Percentiles rank a stretch among this genome's conserved stretches.
phyloP scores from a whole-genome alignment of 2,797 vertebrate genomes.

The Notolepis coatsorum region DNA sequence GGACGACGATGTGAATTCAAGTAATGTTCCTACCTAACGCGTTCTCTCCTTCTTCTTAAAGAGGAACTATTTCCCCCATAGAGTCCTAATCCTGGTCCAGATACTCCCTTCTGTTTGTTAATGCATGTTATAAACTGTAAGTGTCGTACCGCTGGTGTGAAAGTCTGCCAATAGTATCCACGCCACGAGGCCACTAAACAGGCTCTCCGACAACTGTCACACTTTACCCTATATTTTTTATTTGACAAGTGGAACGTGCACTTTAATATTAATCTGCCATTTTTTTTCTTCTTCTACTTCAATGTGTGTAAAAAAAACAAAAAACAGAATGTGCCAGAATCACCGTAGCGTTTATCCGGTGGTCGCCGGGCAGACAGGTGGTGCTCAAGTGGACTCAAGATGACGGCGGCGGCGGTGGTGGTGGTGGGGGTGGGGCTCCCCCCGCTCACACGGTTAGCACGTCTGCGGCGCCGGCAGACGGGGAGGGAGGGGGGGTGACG shows the following conservation, averaged over 20 bases:
- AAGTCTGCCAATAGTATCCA: conserved; percentile 52
- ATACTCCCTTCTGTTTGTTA: conserved; percentile 52
- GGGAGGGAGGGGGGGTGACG: no score
- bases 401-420: no score
- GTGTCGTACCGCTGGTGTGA: conserved; percentile 50
- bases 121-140: conserved; percentile 71
- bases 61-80: conserved; percentile 60
- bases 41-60: conserved; percentile 55
- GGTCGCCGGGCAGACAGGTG: conserved; percentile 12
- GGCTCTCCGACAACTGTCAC: conserved; percentile 36
- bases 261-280: conserved; percentile 71
- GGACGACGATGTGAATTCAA: conserved; percentile 81
- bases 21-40: conserved; percentile 46
- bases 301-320: no score
- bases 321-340: conserved; percentile 64
- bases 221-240: conserved; percentile 29
- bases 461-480: conserved; percentile 70
- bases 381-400: conserved; percentile 11
- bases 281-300: conserved; percentile 57
- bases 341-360: conserved; percentile 38
- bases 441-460: no score
- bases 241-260: conserved; percentile 74
- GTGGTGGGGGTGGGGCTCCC: no score
- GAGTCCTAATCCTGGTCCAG: background rate
- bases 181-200: conserved; percentile 41